phyloP scores from a whole-genome alignment of 2,797 vertebrate species.

The Syngnathus rostellatus region DNA sequence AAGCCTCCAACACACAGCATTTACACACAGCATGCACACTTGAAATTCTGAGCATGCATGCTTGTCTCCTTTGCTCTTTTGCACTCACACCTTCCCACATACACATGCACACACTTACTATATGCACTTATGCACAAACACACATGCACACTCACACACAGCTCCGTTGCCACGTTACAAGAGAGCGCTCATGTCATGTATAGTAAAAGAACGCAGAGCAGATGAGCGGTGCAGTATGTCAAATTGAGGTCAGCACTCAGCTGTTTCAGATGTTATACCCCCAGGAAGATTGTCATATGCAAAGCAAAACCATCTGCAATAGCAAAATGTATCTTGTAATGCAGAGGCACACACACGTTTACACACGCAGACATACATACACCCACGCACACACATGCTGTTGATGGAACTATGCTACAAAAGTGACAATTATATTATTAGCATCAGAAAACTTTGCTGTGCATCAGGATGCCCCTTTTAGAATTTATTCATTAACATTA shows the following conservation, averaged over 20 bases:
- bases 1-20: conserved; percentile 23
- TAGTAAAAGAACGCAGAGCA: conserved; percentile 18
- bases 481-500: too few relatives aligned
- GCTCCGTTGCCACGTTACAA: conserved; percentile 16
- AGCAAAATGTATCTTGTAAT: conserved; percentile 24
- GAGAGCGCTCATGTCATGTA: conserved; percentile 4
- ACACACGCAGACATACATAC: background rate
- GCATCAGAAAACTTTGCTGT: conserved; percentile 21
- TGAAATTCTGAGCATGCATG: conserved; percentile 13
- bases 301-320: conserved; percentile 46
- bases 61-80: conserved; percentile 13
- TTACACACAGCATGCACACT: conserved; percentile 13
- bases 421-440: conserved; percentile 31
- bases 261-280: conserved; percentile 44
- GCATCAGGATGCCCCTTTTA: background rate
- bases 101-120: conserved; percentile 6
- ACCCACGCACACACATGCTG: background rate
- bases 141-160: conserved; percentile 13
- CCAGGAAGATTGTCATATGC: conserved; percentile 26
- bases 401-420: conserved; percentile 18
- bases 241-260: conserved; percentile 45
- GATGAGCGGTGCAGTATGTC: conserved; percentile 24
- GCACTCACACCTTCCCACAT: conserved; percentile 6
- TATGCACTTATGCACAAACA: conserved; percentile 1
- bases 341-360: conserved; percentile 9